Base-by-base conservation (phyloP, 1,140 invertebrate genomes). In the Lucilia cuprina region DNA sequence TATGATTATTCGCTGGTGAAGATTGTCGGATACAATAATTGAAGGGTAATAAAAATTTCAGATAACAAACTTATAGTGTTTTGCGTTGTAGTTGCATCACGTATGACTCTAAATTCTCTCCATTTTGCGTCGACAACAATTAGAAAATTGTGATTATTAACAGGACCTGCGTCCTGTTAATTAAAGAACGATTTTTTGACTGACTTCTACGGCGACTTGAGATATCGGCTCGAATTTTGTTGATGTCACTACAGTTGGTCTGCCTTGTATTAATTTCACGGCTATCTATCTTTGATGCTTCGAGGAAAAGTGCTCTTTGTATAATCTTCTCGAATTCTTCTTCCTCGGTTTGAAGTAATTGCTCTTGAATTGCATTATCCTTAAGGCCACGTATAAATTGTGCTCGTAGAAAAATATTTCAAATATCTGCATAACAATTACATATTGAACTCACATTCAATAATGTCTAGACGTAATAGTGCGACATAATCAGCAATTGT, bases 201-300 rank as follows among this genome's bases (percentile, higher is more conserved):
- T 19, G 65, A 74, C 13, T 25, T 21, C 13, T 25, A 8, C 2
- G 70, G 25, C 70, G 70, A 74, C 5, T 60, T 55, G 65, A 74
- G 21, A n/a, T 74, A 4, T n/a, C 21, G 9, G 2, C 1, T 30
- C 25, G 70, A 30, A 25, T 74, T 74, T 30, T 74, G 70, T 74
- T 74, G 7, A 74, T 19, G 70, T 25, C 70, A 74, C 70, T 74
- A 30, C 5, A 25, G 25, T 12, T 74, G 19, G 70, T 5, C 9
- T 74, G 70, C 25, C 8, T 74, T 1, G 5, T 14, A 34, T 13
- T 17, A 34, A 75, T 9, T 75, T 75, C 74, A 25, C 74, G 74
- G 74, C 74, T 75, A 34, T 75, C 74, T 75, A 75, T 75, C 13
- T 75, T 34, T 17, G 25, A 75, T 75, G 74, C 74, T 34, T 75